phyloP scores from a whole-genome alignment of 1,140 invertebrate species.

The Philotrypesis tridentata region DNA sequence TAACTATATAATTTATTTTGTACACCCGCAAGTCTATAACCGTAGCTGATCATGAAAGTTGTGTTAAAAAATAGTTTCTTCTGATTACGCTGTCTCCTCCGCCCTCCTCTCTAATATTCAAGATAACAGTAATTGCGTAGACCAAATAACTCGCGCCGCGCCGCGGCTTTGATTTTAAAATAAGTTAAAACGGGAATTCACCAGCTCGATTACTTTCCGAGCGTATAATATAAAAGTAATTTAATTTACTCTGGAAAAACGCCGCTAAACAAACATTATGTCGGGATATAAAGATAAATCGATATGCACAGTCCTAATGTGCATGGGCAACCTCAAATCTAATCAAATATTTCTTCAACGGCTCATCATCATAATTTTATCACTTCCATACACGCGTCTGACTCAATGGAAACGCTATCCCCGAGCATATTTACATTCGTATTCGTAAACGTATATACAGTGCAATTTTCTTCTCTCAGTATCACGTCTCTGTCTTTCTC shows the following conservation, averaged over 20 bases:
- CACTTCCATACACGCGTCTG: neutral
- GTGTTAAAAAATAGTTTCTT: neutral
- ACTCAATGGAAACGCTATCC: slow-evolving; percentile 6
- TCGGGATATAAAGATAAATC: too few species aligned
- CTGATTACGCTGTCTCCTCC: neutral
- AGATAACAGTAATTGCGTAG: neutral
- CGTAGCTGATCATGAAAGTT: neutral
- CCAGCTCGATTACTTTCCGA: slow-evolving; percentile 1
- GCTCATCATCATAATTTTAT: neutral
- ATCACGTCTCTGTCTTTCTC: neutral
- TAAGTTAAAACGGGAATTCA: neutral
- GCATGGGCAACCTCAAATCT: slow-evolving; percentile 8
- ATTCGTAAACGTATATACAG: neutral
- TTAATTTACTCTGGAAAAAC: neutral
- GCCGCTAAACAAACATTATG: neutral
- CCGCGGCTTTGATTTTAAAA: neutral
- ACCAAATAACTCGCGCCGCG: neutral
- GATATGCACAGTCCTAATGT: neutral
- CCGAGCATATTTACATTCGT: neutral
- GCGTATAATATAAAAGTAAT: neutral
- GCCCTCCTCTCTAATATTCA: too few species aligned
- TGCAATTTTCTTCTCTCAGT: neutral
- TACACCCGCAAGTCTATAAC: neutral
- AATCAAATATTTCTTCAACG: slow-evolving; percentile 18
- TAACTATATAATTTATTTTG: neutral